These are phyloP conservation scores for Pelecanoides urinatrix DNA, from an alignment of 2,113 vertebrate species.

Conservation along the genomic window DNA sequence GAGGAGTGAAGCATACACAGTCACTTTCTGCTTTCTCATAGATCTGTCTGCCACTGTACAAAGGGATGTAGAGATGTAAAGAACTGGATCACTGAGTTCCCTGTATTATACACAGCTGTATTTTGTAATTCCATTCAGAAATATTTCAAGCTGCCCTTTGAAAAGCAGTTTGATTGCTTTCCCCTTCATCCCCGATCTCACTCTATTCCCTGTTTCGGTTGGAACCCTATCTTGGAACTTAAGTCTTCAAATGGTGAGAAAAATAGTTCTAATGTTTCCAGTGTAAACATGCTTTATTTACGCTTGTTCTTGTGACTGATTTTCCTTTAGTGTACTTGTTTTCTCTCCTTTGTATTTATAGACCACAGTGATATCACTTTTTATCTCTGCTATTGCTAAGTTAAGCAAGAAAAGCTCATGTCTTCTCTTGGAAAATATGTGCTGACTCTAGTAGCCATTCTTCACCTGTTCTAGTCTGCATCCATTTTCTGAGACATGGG, in stretches of 20 bases:
- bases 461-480: not conserved
- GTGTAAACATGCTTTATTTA: not conserved
- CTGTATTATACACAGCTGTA: not conserved
- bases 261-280: not conserved
- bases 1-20: not conserved
- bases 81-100: not conserved
- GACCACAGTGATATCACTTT: not conserved
- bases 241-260: not conserved
- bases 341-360: not conserved
- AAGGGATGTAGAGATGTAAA: not conserved
- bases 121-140: not conserved
- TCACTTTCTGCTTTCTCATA: not conserved
- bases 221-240: not conserved
- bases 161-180: not conserved
- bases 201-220: too few relatives aligned
- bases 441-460: not conserved
- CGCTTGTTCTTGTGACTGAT: not conserved
- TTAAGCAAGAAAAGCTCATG: not conserved
- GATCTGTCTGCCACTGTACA: not conserved
- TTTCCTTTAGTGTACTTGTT: not conserved
- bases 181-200: not conserved
- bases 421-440: not conserved
- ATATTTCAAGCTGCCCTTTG: not conserved
- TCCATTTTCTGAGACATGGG: not conserved
- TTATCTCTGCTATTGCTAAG: not conserved